phyloP scores from a whole-genome alignment of 2,797 vertebrate genomes.

The Crenichthys baileyi region DNA sequence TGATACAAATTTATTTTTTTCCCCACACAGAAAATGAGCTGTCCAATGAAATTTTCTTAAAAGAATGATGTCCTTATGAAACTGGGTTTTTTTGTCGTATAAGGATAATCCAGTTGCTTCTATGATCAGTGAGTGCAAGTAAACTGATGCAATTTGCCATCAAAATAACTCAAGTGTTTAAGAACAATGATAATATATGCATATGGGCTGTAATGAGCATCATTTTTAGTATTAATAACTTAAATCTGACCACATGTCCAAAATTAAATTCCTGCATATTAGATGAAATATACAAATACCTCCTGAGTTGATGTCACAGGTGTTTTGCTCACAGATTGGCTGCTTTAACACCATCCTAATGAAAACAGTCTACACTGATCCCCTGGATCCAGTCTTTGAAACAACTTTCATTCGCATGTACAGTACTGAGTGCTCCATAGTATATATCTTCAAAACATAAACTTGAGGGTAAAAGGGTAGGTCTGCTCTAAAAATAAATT shows the following conservation, averaged over 20 bases:
- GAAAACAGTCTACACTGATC: neutral
- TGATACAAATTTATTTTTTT: neutral
- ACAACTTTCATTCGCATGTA: neutral
- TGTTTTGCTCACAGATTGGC: constrained; percentile 28
- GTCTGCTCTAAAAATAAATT: neutral
- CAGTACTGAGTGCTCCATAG: neutral
- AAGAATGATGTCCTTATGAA: neutral
- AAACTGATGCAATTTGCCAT: constrained; percentile 2
- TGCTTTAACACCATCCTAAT: constrained; percentile 8
- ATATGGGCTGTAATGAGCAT: neutral
- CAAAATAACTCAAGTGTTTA: constrained; percentile 15
- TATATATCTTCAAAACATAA: neutral
- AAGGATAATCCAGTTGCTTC: constrained; percentile 8
- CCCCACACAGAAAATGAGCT: constrained; percentile 13
- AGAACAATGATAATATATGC: constrained; percentile 15
- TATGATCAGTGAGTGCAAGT: constrained; percentile 16
- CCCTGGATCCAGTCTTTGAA: neutral
- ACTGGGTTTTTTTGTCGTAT: neutral
- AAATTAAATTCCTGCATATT: constrained; percentile 6
- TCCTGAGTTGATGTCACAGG: constrained; percentile 23
- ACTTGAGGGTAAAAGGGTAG: neutral
- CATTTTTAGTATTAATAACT: neutral
- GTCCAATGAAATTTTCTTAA: neutral
- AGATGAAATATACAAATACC: constrained; percentile 35
- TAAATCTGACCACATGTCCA: constrained; percentile 15